Base-by-base conservation (phyloP, 1,140 invertebrate species). In the Lepidurus packardi region DNA sequence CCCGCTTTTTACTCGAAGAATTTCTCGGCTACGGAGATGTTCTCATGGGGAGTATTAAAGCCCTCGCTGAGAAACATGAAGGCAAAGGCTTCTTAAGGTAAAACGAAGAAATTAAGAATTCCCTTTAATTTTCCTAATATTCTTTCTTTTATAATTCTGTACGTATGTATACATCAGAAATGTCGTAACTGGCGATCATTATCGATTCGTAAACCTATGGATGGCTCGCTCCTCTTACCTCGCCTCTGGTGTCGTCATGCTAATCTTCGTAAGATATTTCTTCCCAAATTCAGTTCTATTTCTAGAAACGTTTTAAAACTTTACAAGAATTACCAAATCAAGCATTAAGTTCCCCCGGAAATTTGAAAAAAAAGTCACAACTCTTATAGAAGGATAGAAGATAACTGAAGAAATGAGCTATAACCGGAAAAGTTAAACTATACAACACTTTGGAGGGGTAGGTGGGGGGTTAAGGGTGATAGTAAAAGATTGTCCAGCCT, bases 141-240 rank as follows among this genome's bases (percentile, higher is more conserved):
- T 73, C 5, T n/a, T 73, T 0, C 24, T n/a, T 73, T 73, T 24
- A 4, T 73, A 24, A 4, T n/a, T 73, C n/a, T 73, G 0, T 73
- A 5, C 2, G 3, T 73, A 73, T 5, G 2, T 3, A 73, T 73
- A 73, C 65, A 24, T 73, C 65, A 94, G 97, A 82, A 98, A 99
- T 87, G 95, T 99, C 65, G 93, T 98, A 45, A 98, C 95, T 25
- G 96, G 97, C n/a, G 97, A 99, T 84, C 96, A 99, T 85, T 99
- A 98, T 86, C 91, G 97, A 80, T 99, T 99, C 87, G 95, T 99
- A 25, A 96, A 93, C 81, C 94, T 97, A 90, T 95, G 96, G 93
- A 96, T 97, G 87, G 93, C 95, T 4, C 90, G 94, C 82, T 93
- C 91, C 76, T 93, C 93, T 21, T 99, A 98, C 84, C 87, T 99